Conservation (phyloP, 2,888 invertebrate species). For the Troides aeacus region DNA sequence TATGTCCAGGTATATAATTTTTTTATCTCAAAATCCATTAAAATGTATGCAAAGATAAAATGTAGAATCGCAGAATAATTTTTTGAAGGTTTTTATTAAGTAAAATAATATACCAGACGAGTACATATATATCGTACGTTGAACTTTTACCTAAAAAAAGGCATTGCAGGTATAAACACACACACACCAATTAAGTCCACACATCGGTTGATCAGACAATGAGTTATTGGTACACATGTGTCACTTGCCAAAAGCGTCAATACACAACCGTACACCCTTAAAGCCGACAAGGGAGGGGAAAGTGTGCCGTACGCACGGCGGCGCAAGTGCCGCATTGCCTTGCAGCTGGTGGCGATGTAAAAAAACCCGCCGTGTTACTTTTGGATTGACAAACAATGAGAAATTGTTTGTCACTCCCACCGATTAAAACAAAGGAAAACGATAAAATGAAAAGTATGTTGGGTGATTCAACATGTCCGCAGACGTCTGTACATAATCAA, state of each 20-base stretch:
- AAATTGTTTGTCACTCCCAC: slow-evolving; percentile 27
- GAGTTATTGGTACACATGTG: slow-evolving; percentile 38
- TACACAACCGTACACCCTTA: slow-evolving; percentile 21
- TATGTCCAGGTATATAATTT: too few species aligned
- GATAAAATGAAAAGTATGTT: slow-evolving; percentile 28
- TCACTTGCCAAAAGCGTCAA: slow-evolving; percentile 31
- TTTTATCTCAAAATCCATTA: too few species aligned
- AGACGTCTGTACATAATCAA: slow-evolving; percentile 20
- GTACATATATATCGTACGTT: too few species aligned
- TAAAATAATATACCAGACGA: too few species aligned
- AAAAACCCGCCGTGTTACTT: slow-evolving; percentile 22
- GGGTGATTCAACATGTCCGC: slow-evolving; percentile 22
- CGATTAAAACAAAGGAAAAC: slow-evolving; percentile 30
- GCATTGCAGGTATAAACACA: background rate
- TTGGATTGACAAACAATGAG: slow-evolving; percentile 28
- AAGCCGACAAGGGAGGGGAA: background rate
- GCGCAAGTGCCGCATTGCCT: background rate
- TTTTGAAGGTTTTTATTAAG: too few species aligned
- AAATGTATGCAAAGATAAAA: too few species aligned
- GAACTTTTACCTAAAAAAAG: too few species aligned
- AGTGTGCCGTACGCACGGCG: background rate
- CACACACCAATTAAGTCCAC: slow-evolving; percentile 13
- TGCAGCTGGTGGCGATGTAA: background rate
- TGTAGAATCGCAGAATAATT: too few species aligned
- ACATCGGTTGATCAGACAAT: slow-evolving; percentile 24